Conservation (phyloP, 2,888 invertebrate genomes). For the Zaprionus obscuricornis region DNA sequence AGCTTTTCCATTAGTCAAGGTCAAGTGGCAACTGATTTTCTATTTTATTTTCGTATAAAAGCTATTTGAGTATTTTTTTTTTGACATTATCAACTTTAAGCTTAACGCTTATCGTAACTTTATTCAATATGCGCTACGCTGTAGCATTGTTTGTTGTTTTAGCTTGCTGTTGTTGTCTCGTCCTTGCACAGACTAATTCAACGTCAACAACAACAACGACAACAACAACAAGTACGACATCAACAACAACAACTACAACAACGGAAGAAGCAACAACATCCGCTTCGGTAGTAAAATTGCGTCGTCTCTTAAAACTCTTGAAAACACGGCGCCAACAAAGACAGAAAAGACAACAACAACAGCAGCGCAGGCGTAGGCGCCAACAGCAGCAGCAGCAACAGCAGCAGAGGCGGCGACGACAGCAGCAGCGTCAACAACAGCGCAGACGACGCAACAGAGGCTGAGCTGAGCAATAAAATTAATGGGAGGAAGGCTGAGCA, state of each 20-base stretch:
- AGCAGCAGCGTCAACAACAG: conserved; percentile 3
- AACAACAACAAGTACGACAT: background rate
- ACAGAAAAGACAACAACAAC: background rate
- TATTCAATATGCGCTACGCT: conserved; percentile 9
- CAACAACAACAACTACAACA: background rate
- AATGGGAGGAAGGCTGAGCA: no score
- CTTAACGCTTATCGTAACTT: no score
- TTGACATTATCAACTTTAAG: background rate
- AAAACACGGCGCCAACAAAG: background rate
- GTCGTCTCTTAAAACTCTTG: background rate
- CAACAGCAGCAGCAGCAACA: conserved; percentile 7
- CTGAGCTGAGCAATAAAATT: no score
- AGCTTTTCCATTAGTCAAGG: background rate
- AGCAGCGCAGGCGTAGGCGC: conserved; percentile 1
- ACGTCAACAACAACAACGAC: background rate
- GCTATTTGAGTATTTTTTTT: no score
- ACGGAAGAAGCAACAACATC: conserved; percentile 13
- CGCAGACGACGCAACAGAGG: conserved; percentile 1
- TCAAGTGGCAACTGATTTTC: no score
- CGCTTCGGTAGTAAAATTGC: background rate
- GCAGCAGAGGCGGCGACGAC: background rate
- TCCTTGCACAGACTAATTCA: conserved; percentile 2
- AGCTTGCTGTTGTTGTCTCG: background rate
- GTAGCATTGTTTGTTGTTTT: background rate
- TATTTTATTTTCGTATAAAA: no score